phyloP scores from a whole-genome alignment of 2,113 vertebrate genomes.

The Vidua macroura region DNA sequence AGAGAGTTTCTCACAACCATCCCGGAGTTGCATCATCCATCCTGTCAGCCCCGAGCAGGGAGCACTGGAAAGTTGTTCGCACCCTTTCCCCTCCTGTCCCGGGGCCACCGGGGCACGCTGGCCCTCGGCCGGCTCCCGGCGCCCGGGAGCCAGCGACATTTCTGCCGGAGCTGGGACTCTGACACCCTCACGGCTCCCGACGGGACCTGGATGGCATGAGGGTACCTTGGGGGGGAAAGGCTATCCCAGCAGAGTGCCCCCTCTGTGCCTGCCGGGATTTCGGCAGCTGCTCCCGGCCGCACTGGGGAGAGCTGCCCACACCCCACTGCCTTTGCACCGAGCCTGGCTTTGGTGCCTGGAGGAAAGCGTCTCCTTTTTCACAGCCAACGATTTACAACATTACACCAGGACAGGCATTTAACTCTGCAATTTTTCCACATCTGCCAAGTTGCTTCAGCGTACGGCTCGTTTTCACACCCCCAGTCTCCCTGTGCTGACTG shows the following conservation, averaged over 20 bases:
- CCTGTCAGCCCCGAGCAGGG: not conserved
- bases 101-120: not conserved
- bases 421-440: not conserved
- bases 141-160: not conserved
- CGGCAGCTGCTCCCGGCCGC: not conserved
- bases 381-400: not conserved
- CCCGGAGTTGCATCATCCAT: conserved; percentile 38
- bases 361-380: not conserved
- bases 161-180: not conserved
- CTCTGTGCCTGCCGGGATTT: not conserved
- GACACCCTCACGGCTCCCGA: not conserved
- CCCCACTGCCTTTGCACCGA: not conserved
- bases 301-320: not conserved
- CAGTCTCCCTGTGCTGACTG: not conserved
- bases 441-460: not conserved
- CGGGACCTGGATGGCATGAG: not conserved
- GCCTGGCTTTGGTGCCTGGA: not conserved
- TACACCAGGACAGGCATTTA: not conserved
- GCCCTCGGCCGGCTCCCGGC: not conserved
- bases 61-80: conserved; percentile 16
- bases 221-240: not conserved
- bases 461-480: not conserved
- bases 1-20: not conserved
- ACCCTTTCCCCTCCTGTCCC: not conserved
- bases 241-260: fast-evolving